A percentile compares a stretch with the other conserved stretches of the same genome.
phyloP scores from a whole-genome alignment of 2,113 vertebrate genomes.

The Morone chrysops region DNA sequence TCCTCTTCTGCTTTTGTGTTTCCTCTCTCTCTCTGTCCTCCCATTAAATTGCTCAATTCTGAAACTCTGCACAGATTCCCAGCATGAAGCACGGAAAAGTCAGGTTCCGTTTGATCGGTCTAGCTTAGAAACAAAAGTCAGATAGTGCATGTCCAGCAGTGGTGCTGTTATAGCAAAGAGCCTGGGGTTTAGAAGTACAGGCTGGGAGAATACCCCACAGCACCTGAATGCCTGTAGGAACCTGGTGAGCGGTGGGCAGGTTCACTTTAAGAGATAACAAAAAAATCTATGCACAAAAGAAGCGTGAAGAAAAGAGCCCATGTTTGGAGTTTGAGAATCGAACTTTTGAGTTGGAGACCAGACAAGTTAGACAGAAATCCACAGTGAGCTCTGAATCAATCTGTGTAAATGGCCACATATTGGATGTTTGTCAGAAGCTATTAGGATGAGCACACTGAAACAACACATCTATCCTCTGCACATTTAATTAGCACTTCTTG shows the following conservation, averaged over 20 bases:
- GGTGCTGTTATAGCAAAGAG: slow-evolving; percentile 38
- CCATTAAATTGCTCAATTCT: slow-evolving; percentile 6
- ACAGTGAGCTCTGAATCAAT: slow-evolving; percentile 34
- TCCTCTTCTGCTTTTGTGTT: neutral
- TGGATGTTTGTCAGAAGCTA: slow-evolving; percentile 47
- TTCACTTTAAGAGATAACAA: neutral
- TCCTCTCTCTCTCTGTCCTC: neutral
- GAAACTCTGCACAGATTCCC: slow-evolving; percentile 1
- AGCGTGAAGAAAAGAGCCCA: neutral
- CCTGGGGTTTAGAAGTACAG: slow-evolving; percentile 28
- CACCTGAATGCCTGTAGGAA: slow-evolving; percentile 15
- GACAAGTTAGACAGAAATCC: slow-evolving; percentile 8
- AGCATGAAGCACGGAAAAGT: slow-evolving; percentile 1
- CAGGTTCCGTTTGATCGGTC: slow-evolving; percentile 10
- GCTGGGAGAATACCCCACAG: slow-evolving; percentile 18
- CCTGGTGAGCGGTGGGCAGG: neutral
- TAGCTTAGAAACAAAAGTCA: neutral
- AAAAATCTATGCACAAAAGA: neutral
- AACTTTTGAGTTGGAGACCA: slow-evolving; percentile 24
- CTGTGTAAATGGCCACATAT: slow-evolving; percentile 25
- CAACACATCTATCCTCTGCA: slow-evolving; percentile 35
- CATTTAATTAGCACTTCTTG: slow-evolving; percentile 57
- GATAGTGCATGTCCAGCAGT: slow-evolving; percentile 31
- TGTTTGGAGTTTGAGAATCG: neutral
- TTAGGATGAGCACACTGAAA: slow-evolving; percentile 20